phyloP scores from a whole-genome alignment of 2,888 invertebrate genomes.

The Xiphydria camelus region DNA sequence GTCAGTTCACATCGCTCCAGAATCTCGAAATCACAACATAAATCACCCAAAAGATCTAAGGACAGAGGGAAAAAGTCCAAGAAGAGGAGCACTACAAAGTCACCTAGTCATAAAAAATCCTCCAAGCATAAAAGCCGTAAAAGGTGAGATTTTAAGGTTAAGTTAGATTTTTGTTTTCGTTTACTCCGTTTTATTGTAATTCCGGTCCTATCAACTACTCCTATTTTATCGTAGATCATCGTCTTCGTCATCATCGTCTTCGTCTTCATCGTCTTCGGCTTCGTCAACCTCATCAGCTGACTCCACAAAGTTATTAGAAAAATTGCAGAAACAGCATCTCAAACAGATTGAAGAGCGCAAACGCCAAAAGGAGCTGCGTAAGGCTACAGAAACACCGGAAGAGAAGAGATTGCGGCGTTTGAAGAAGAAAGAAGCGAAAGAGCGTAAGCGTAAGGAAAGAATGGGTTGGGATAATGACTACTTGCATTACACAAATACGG shows the following conservation, averaged over 20 bases:
- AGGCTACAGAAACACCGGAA: conserved; percentile 92
- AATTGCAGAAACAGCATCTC: conserved; percentile 73
- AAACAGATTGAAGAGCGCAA: conserved; percentile 68
- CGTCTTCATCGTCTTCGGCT: conserved; percentile 33
- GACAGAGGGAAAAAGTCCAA: conserved; percentile 31
- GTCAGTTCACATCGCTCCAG: conserved; percentile 14
- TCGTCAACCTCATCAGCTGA: conserved; percentile 59
- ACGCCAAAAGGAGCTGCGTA: conserved; percentile 74
- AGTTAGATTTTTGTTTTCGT: neutral
- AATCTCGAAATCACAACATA: conserved; percentile 23
- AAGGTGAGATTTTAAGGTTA: conserved; percentile 35
- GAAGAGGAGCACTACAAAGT: neutral
- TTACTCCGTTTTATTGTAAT: neutral
- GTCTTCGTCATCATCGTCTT: conserved; percentile 35
- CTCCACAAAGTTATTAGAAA: conserved; percentile 70
- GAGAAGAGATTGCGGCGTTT: conserved; percentile 86
- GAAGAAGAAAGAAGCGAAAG: conserved; percentile 89
- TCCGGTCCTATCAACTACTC: too few relatives aligned
- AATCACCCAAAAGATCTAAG: conserved; percentile 24
- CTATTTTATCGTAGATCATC: too few relatives aligned
- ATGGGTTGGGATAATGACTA: conserved; percentile 99
- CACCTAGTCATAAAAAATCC: conserved; percentile 29
- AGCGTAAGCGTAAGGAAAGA: conserved; percentile 80
- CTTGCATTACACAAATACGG: conserved; percentile 94
- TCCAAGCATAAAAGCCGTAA: conserved; percentile 36